Percentiles rank a stretch among this genome's conserved stretches.
Conservation (phyloP, 1,140 invertebrate genomes). For the Melitaea cinxia region DNA sequence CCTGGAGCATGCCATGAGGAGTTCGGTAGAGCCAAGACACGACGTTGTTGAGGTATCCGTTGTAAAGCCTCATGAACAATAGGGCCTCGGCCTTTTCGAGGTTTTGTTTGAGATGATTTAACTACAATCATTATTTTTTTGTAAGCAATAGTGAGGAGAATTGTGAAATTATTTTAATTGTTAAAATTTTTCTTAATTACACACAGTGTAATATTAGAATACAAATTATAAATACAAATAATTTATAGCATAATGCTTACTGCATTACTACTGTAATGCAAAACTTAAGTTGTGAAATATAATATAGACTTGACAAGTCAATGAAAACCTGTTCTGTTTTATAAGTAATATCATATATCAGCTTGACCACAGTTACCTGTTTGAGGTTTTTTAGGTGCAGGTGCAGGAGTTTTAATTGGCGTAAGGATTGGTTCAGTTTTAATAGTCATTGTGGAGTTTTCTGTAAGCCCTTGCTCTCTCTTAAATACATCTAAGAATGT, state of each 20-base stretch:
- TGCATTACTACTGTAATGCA: neutral
- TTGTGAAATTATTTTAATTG: neutral
- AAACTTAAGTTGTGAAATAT: neutral
- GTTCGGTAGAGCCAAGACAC: constrained; percentile 54
- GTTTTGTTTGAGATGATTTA: constrained; percentile 59
- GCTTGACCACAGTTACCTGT: constrained; percentile 37
- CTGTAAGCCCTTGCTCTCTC: constrained; percentile 68
- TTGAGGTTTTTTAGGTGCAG: constrained; percentile 49
- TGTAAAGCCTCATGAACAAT: constrained; percentile 77
- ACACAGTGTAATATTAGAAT: too few species aligned
- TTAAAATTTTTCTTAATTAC: neutral
- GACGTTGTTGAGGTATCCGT: constrained; percentile 68
- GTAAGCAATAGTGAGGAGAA: neutral
- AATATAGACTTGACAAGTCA: neutral
- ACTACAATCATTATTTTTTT: constrained; percentile 34
- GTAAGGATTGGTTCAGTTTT: constrained; percentile 51
- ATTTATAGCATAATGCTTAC: neutral
- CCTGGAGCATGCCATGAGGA: constrained; percentile 74
- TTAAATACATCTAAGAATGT: constrained; percentile 78
- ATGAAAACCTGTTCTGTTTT: constrained; percentile 9
- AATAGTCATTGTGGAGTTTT: constrained; percentile 38
- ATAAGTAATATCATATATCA: constrained; percentile 9
- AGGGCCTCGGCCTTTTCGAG: constrained; percentile 67
- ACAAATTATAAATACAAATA: neutral
- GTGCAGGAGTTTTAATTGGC: constrained; percentile 58